Evolutionary conservation across 2,888 invertebrate genomes (phyloP).

Genomic region (Dasysyrphus albostriatus): DNA sequence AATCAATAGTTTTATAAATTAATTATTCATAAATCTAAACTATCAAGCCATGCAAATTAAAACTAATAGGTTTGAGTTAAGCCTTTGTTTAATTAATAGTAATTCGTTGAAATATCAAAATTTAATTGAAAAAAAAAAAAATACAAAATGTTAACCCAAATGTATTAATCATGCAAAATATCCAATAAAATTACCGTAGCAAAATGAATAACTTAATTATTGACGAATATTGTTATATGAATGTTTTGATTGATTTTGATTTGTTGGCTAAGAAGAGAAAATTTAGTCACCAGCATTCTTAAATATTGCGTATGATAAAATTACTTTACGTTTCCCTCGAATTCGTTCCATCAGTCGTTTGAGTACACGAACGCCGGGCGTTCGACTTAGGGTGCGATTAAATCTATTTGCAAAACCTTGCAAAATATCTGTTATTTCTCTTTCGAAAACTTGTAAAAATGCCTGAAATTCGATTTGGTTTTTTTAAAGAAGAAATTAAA

Average conservation of each 20-base stretch:
- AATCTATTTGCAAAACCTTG: conserved; percentile 83
- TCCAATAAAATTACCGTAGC: conserved; percentile 38
- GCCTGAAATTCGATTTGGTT: conserved; percentile 80
- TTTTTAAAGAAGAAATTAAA: conserved; percentile 4
- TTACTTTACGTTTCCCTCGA: conserved; percentile 84
- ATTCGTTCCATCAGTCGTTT: conserved; percentile 84
- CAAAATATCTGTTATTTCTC: conserved; percentile 84
- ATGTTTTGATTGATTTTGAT: conserved; percentile 29
- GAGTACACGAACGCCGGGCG: conserved; percentile 83
- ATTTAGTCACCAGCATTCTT: conserved; percentile 74
- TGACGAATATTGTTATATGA: conserved; percentile 34
- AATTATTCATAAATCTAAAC: conserved; percentile 27
- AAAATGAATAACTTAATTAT: conserved; percentile 41
- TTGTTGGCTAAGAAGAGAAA: conserved; percentile 51
- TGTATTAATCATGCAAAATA: conserved; percentile 59
- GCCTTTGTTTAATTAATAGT: conserved; percentile 6
- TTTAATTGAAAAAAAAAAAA: not conserved
- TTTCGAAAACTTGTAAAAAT: conserved; percentile 84
- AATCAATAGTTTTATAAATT: not conserved
- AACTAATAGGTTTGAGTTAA: not conserved
- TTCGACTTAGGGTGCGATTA: conserved; percentile 83
- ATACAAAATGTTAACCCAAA: conserved; percentile 12
- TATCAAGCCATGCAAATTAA: conserved; percentile 33
- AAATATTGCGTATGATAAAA: conserved; percentile 81
- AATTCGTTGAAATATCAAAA: not conserved